These are phyloP conservation scores for Pseudomyrmex gracilis DNA, from an alignment of 1,140 invertebrate species.

Conservation along the genomic window DNA sequence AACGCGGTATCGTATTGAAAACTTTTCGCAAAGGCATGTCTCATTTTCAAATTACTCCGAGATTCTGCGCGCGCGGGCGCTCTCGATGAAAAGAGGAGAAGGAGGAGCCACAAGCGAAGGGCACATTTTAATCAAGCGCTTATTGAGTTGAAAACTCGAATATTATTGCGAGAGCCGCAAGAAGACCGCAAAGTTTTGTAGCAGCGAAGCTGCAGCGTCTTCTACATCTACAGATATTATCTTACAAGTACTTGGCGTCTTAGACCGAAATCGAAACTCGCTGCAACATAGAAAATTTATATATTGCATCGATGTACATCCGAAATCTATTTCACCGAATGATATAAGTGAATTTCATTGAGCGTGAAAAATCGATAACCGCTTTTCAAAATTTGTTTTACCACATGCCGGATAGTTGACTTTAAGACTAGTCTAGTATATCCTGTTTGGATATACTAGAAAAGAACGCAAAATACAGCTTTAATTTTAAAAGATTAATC, in stretches of 20 bases:
- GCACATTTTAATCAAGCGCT: slow-evolving; percentile 81
- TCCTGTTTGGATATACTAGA: neutral
- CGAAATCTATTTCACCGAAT: neutral
- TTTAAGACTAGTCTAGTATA: neutral
- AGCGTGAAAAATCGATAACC: neutral
- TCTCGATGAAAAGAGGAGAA: neutral
- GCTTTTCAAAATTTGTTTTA: neutral
- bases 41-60: slow-evolving; percentile 79
- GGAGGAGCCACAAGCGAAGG: slow-evolving; percentile 28
- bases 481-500: slow-evolving; percentile 20
- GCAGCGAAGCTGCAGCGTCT: slow-evolving; percentile 33
- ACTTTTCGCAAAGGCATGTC: slow-evolving; percentile 74
- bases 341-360: neutral
- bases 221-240: slow-evolving; percentile 55
- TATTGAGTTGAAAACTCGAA: slow-evolving; percentile 80
- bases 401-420: too few species aligned
- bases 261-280: slow-evolving; percentile 37
- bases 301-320: neutral
- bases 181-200: slow-evolving; percentile 65
- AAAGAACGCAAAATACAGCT: neutral
- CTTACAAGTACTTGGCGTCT: slow-evolving; percentile 39
- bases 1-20: slow-evolving; percentile 73
- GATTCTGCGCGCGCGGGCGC: slow-evolving; percentile 7
- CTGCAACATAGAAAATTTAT: slow-evolving; percentile 14
- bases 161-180: slow-evolving; percentile 75